Evolutionary conservation across 1,140 invertebrate species (phyloP), one percentile per base, ranked within the genome.

Genomic region (Sitodiplosis mosellana): DNA sequence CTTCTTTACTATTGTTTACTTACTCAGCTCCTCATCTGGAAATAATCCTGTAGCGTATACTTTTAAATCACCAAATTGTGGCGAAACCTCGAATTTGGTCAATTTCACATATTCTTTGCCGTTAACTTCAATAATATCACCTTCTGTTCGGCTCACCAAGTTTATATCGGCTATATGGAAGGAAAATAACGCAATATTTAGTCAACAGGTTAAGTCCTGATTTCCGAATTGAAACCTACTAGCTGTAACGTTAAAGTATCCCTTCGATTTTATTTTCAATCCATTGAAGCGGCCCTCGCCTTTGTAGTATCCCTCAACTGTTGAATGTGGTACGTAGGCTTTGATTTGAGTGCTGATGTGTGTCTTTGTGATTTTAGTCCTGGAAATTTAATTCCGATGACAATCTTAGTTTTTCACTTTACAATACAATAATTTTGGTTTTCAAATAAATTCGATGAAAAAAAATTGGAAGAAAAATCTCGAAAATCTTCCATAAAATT

Each of bases 181-280:
- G 27, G 10, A 27, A 46, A 52, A 53, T 45, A 22, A 40, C 14
- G 33, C 33, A 34, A 34, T 34, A 34, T 34, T 8, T 14, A 7
- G 33, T 34, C 14, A 8, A 34, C 33, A 34, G 7, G 33, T 8
- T 34, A n/a, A n/a, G n/a, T n/a, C n/a, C n/a, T n/a, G n/a, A n/a
- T n/a, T n/a, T 17, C 10, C 27, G 27, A 27, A 10, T n/a, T 27
- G 27, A 43, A 15, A 52, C 59, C 55, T 51, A 63, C 59, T 51
- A 50, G 61, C 45, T 10, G 62, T 56, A 14, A 64, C 47, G 52
- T 64, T 64, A 42, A 64, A 64, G 38, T 48, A 53, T 22, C 62
- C 62, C 49, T 63, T 62, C 22, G 62, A 59, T n/a, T 54, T 57
- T n/a, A 64, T 54, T 49, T 60, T 62, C 19, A 64, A 49, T 27